Evolutionary conservation across 2,888 invertebrate species (phyloP).

Genomic region (Orthonychiurus folsomi): DNA sequence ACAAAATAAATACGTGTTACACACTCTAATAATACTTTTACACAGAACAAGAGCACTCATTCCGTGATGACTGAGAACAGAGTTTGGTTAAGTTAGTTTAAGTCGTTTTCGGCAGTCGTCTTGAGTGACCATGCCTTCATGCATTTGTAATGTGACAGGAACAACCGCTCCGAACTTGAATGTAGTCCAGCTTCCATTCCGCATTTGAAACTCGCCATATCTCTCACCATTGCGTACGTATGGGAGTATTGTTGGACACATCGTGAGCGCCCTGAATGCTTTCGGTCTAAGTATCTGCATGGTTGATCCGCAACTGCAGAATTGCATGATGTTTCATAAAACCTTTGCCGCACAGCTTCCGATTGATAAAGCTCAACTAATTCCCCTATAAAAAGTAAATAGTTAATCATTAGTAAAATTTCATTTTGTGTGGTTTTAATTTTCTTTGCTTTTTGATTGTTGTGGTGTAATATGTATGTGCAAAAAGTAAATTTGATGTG

Average conservation of each 20-base stretch:
- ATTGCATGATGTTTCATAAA: slow-evolving; percentile 72
- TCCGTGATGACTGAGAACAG: too few relatives aligned
- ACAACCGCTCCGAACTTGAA: slow-evolving; percentile 72
- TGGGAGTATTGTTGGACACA: slow-evolving; percentile 77
- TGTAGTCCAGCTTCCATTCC: slow-evolving; percentile 72
- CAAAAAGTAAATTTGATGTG: too few relatives aligned
- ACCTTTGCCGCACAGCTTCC: slow-evolving; percentile 45
- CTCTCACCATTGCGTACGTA: slow-evolving; percentile 71
- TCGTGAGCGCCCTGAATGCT: slow-evolving; percentile 58
- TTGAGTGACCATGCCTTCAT: too few relatives aligned
- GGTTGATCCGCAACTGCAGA: slow-evolving; percentile 60
- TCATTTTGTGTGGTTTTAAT: not conserved
- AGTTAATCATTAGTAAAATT: slow-evolving; percentile 6
- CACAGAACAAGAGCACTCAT: too few relatives aligned
- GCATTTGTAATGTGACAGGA: slow-evolving; percentile 58
- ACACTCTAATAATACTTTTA: too few relatives aligned
- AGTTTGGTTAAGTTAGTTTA: too few relatives aligned
- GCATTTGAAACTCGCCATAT: slow-evolving; percentile 44
- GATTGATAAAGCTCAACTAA: slow-evolving; percentile 42
- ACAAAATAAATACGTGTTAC: too few relatives aligned
- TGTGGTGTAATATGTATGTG: not conserved
- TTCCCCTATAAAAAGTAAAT: slow-evolving; percentile 28
- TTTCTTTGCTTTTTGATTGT: too few relatives aligned
- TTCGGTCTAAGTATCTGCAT: slow-evolving; percentile 65
- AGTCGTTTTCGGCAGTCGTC: too few relatives aligned